These are phyloP conservation scores for Monochamus saltuarius DNA, from an alignment of 1,140 invertebrate species.

Conservation along the genomic window DNA sequence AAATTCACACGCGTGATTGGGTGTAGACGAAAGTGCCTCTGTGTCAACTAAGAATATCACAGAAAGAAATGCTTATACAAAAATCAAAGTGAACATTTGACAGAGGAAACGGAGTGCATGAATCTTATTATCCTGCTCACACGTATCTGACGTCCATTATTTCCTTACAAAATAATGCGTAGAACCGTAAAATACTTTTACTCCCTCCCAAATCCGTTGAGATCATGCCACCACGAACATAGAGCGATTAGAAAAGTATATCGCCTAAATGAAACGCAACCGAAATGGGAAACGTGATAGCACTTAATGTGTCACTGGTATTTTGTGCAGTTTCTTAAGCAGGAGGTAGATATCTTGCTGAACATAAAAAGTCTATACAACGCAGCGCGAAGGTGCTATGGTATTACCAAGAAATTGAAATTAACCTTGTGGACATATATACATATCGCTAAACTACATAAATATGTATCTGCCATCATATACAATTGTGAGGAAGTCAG, in stretches of 20 bases:
- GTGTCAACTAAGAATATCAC: constrained; percentile 45
- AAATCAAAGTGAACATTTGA: constrained; percentile 18
- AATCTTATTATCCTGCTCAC: not conserved
- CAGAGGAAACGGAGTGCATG: constrained; percentile 28
- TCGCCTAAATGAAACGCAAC: not conserved
- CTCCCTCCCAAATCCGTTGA: not conserved
- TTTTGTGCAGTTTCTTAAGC: constrained; percentile 16
- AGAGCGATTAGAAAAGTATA: not conserved
- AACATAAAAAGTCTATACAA: constrained; percentile 25
- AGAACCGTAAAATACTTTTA: constrained; percentile 14
- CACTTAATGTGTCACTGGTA: constrained; percentile 3
- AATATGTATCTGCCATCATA: not conserved
- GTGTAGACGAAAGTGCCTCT: constrained; percentile 27
- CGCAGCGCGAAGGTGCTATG: constrained; percentile 13
- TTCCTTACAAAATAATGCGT: constrained; percentile 24
- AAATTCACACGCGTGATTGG: constrained; percentile 16
- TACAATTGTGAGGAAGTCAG: constrained; percentile 12
- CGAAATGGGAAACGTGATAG: constrained; percentile 1
- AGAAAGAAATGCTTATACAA: constrained; percentile 45
- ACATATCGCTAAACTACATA: not conserved
- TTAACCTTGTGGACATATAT: not conserved
- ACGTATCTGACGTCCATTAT: constrained; percentile 17
- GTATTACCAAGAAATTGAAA: not conserved
- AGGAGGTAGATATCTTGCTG: constrained; percentile 31
- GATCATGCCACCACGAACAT: constrained; percentile 1